A percentile compares a stretch with the other conserved stretches of the same genome.
phyloP scores from a whole-genome alignment of 2,113 vertebrate genomes.

The Pomatorhinus ruficollis region DNA sequence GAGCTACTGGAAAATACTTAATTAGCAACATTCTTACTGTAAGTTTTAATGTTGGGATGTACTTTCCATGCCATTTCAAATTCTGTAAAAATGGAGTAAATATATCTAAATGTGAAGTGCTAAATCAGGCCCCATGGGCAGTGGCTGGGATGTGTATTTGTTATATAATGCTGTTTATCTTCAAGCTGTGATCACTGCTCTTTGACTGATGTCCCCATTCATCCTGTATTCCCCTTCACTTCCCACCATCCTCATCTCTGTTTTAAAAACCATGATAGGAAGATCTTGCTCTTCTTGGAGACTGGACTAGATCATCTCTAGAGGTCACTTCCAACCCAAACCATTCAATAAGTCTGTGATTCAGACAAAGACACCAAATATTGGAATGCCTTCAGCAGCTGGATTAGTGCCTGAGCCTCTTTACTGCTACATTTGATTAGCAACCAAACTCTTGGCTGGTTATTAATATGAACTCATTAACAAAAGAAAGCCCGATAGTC shows the following conservation, averaged over 20 bases:
- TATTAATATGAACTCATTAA: not conserved
- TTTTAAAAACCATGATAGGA: not conserved
- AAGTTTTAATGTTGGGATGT: not conserved
- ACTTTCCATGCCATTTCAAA: not conserved
- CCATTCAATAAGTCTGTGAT: not conserved
- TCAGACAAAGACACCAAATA: not conserved
- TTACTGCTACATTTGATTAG: not conserved
- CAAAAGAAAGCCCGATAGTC: not conserved
- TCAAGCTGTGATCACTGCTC: not conserved
- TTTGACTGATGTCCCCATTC: not conserved
- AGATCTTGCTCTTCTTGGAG: not conserved
- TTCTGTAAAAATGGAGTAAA: not conserved
- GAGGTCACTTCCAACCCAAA: not conserved
- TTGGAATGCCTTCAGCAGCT: not conserved
- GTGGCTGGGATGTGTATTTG: not conserved
- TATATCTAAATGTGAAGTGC: not conserved
- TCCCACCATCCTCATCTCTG: not conserved
- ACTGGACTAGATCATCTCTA: not conserved
- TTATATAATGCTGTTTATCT: not conserved
- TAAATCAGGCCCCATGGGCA: not conserved
- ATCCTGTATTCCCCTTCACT: not conserved
- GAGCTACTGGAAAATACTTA: not conserved
- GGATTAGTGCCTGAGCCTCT: not conserved
- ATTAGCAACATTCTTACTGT: not conserved
- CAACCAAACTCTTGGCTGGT: conserved; percentile 8